Conservation (phyloP, 2,797 vertebrate species). For the Thamnophis elegans region DNA sequence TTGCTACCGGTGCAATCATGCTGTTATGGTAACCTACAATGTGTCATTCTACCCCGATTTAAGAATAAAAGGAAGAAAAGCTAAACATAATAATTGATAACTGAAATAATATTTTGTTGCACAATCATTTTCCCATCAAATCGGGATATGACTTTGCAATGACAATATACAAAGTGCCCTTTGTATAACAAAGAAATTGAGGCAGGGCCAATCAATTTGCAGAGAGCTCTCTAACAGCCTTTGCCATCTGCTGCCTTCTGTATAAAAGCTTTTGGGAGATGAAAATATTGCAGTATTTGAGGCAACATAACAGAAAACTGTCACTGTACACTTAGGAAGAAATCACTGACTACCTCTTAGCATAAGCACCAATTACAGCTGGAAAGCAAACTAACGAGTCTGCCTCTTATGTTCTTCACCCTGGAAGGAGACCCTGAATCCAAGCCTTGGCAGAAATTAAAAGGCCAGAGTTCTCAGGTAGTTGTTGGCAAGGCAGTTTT, state of each 20-base stretch:
- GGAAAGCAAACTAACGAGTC: neutral
- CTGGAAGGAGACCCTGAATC: neutral
- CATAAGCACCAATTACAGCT: constrained; percentile 18
- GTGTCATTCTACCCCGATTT: neutral
- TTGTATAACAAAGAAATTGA: neutral
- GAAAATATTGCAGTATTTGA: neutral
- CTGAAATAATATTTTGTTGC: neutral
- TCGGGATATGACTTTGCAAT: neutral
- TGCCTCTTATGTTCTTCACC: neutral
- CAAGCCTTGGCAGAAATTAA: neutral
- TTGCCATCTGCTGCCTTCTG: neutral
- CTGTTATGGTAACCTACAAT: neutral
- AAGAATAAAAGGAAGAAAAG: neutral
- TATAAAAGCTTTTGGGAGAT: neutral
- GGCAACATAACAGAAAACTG: neutral
- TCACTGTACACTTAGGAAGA: neutral
- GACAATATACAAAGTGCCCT: neutral
- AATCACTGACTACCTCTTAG: neutral
- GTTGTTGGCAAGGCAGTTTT: neutral
- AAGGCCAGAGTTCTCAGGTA: neutral
- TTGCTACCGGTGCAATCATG: neutral
- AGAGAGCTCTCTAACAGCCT: neutral
- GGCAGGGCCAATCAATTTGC: neutral
- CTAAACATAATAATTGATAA: neutral
- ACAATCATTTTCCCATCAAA: neutral